These are phyloP conservation scores for Pipistrellus pipistrellus DNA, from an alignment of 2,797 vertebrate species.

Conservation along the genomic window DNA sequence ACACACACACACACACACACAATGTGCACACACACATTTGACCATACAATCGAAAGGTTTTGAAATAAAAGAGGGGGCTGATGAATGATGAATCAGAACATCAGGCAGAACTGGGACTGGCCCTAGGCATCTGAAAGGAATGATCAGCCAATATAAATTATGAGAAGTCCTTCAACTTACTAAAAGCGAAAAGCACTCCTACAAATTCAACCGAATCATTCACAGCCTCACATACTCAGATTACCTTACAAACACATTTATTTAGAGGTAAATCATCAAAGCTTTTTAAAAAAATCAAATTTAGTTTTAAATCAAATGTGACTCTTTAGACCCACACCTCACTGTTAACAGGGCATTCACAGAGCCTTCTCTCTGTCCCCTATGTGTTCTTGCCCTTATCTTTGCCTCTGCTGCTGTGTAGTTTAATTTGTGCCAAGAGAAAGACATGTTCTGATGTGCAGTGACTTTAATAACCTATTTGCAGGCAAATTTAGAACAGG, in stretches of 20 bases:
- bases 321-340: neutral
- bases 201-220: neutral
- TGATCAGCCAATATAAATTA: neutral
- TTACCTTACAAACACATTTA: neutral
- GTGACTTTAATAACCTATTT: constrained; percentile 71
- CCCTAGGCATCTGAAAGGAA: neutral
- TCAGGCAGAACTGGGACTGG: neutral
- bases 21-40: neutral
- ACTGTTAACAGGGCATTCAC: neutral
- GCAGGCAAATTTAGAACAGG: constrained; percentile 52
- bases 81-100: neutral
- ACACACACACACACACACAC: too few species aligned
- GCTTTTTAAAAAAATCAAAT: neutral
- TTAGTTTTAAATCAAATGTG: neutral
- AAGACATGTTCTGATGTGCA: constrained; percentile 61
- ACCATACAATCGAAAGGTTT: rapidly evolving
- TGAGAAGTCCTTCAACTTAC: neutral
- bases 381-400: neutral
- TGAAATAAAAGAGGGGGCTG: neutral
- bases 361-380: neutral
- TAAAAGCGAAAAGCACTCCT: neutral
- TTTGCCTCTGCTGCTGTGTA: neutral
- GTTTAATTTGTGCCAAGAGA: constrained; percentile 49
- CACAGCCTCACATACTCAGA: neutral
- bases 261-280: neutral